These are phyloP conservation scores for Larimichthys polyactis DNA, from an alignment of 2,113 vertebrate genomes.

Conservation along the genomic window DNA sequence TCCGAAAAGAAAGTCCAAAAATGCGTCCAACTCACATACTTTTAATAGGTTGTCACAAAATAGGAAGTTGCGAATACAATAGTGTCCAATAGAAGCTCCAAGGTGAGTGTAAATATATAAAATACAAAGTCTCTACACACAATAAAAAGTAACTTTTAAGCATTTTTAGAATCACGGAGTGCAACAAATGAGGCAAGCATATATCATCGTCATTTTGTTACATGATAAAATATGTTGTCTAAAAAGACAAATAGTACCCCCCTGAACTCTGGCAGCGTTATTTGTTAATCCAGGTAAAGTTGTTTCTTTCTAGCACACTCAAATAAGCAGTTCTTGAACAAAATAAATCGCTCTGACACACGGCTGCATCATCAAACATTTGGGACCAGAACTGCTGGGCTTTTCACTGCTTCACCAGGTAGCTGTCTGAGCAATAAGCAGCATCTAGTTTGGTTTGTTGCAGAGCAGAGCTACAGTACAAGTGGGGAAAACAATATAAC, in stretches of 20 bases:
- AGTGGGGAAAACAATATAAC: conserved; percentile 24
- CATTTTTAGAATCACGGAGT: not conserved
- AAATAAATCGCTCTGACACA: conserved; percentile 26
- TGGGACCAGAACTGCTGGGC: not conserved
- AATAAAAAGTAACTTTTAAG: not conserved
- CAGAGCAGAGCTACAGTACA: not conserved
- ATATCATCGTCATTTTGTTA: not conserved
- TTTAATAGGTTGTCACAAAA: no score
- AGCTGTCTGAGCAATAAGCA: conserved; percentile 33
- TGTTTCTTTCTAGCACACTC: not conserved
- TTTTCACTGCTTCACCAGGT: conserved; percentile 3
- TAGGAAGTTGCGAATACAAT: no score
- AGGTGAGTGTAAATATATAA: not conserved
- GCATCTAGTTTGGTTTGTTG: not conserved
- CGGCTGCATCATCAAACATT: conserved; percentile 36
- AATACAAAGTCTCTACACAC: not conserved
- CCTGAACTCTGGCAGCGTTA: not conserved
- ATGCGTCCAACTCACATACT: no score
- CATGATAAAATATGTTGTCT: conserved; percentile 6
- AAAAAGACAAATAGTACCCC: conserved; percentile 6
- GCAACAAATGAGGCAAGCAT: not conserved
- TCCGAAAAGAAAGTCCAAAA: no score
- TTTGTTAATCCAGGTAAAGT: conserved; percentile 3
- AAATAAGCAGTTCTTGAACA: conserved; percentile 2
- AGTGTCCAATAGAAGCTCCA: no score